A percentile compares a stretch with the other conserved stretches of the same genome.
phyloP scores from a whole-genome alignment of 2,113 vertebrate genomes.

The Stegostoma tigrinum region DNA sequence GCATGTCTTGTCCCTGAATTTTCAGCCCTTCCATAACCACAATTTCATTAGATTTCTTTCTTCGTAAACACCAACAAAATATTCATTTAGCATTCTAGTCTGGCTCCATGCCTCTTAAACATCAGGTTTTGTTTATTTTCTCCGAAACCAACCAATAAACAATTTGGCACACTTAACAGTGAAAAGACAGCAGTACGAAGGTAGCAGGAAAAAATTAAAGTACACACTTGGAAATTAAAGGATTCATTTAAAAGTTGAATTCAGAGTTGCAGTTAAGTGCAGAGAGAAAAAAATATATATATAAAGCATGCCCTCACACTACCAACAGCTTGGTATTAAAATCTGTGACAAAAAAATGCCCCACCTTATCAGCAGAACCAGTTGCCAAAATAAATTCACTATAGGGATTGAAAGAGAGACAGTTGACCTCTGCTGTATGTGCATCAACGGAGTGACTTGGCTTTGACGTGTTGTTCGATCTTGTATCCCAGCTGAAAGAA shows the following conservation, averaged over 20 bases:
- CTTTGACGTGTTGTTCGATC: constrained; percentile 95
- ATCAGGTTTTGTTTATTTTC: neutral
- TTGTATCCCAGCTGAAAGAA: constrained; percentile 80
- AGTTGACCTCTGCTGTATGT: constrained; percentile 96
- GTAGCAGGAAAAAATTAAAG: neutral
- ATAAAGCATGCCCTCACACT: neutral
- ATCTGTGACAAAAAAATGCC: neutral
- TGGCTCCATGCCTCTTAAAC: too few species aligned
- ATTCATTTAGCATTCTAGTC: too few species aligned
- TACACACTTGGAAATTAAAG: neutral
- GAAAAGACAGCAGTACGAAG: neutral
- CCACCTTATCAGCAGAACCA: constrained; percentile 91
- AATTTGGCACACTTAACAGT: neutral
- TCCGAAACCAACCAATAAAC: neutral
- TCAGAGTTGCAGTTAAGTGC: neutral
- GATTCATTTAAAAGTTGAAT: neutral
- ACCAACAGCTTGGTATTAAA: neutral
- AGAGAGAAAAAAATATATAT: neutral
- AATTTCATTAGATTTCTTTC: too few species aligned
- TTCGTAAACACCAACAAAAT: too few species aligned
- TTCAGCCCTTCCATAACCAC: too few species aligned
- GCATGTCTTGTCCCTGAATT: too few species aligned
- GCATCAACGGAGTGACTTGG: constrained; percentile 95
- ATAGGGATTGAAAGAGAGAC: constrained; percentile 93
- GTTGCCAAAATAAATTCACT: constrained; percentile 95